phyloP scores from a whole-genome alignment of 2,888 invertebrate species.

The Apotomis turbidana region DNA sequence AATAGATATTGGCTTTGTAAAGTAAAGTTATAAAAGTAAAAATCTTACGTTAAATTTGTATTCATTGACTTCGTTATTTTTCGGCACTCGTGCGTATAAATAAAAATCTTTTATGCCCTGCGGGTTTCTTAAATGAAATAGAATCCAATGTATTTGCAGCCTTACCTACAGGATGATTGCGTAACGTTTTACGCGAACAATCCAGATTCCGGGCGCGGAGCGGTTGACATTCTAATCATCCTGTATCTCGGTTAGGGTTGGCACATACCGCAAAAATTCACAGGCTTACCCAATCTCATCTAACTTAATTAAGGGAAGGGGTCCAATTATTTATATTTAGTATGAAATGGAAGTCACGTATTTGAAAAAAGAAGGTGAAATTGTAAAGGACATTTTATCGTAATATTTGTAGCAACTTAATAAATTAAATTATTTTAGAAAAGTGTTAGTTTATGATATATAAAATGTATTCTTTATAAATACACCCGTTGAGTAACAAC shows the following conservation, averaged over 20 bases:
- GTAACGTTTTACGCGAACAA: slow-evolving; percentile 37
- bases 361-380: not conserved
- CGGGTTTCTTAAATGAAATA: not conserved
- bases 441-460: too few species aligned
- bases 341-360: not conserved
- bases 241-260: slow-evolving; percentile 38
- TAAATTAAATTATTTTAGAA: not conserved
- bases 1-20: too few species aligned
- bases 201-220: slow-evolving; percentile 28
- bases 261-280: slow-evolving; percentile 29
- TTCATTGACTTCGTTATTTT: not conserved
- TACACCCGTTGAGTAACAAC: too few species aligned
- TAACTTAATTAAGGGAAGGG: slow-evolving; percentile 24
- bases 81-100: not conserved
- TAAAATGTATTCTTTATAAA: too few species aligned
- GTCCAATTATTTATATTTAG: slow-evolving; percentile 7
- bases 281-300: slow-evolving; percentile 10
- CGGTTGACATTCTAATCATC: slow-evolving; percentile 40
- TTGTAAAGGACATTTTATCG: not conserved
- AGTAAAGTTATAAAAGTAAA: too few species aligned
- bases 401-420: not conserved
- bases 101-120: not conserved
- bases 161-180: slow-evolving; percentile 32
- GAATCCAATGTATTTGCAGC: slow-evolving; percentile 11
- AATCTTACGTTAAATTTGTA: too few species aligned